A percentile compares a stretch with the other conserved stretches of the same genome.
Conservation (phyloP, 2,113 vertebrate species). For the Phainopepla nitens region DNA sequence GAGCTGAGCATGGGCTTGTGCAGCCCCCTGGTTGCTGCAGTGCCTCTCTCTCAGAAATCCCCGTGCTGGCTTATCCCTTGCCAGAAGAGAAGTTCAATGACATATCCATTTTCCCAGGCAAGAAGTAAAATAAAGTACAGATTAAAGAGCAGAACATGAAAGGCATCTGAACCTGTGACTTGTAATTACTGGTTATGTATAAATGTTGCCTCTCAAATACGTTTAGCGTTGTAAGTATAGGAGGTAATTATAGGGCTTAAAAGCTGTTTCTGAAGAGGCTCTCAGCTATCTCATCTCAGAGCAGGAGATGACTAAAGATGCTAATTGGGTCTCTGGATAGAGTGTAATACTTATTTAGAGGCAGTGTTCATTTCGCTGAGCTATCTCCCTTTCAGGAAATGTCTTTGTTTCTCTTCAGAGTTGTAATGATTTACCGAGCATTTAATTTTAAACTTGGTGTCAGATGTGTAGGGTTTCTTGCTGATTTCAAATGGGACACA, state of each 20-base stretch:
- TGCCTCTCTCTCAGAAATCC: background rate
- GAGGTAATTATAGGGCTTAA: slow-evolving; percentile 62
- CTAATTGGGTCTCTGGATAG: slow-evolving; percentile 56
- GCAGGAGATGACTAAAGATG: slow-evolving; percentile 46
- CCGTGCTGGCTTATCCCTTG: background rate
- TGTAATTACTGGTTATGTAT: slow-evolving; percentile 61
- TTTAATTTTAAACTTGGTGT: background rate
- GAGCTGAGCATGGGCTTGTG: background rate
- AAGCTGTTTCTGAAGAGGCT: slow-evolving; percentile 61
- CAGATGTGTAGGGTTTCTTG: background rate
- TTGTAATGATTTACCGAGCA: background rate
- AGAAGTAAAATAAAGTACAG: slow-evolving; percentile 36
- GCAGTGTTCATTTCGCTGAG: slow-evolving; percentile 23
- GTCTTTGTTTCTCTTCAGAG: background rate
- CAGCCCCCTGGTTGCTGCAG: background rate
- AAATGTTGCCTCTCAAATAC: slow-evolving; percentile 64
- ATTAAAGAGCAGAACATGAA: slow-evolving; percentile 55
- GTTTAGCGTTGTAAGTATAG: slow-evolving; percentile 52
- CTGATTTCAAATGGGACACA: background rate
- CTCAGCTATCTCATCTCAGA: slow-evolving; percentile 43
- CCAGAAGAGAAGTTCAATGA: background rate
- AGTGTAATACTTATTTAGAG: slow-evolving; percentile 21
- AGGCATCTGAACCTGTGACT: slow-evolving; percentile 58
- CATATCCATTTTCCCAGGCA: slow-evolving; percentile 25
- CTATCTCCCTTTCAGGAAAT: slow-evolving; percentile 8